These are phyloP conservation scores for Menidia beryllina DNA, from an alignment of 2,113 vertebrate species.

Conservation along the genomic window DNA sequence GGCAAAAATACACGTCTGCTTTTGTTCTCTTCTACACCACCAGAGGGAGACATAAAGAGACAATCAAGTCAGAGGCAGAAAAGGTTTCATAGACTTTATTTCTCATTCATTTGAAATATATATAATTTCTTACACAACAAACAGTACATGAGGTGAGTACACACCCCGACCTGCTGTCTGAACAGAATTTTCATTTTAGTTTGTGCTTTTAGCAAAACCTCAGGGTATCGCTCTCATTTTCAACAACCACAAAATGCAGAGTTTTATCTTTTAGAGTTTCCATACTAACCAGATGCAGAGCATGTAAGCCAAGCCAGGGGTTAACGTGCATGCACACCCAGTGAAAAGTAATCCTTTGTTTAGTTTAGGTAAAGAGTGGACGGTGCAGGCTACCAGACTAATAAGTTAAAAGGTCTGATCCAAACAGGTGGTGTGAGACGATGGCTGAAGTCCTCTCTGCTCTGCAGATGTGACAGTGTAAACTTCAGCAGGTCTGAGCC, in stretches of 20 bases:
- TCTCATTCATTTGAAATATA: slow-evolving; percentile 65
- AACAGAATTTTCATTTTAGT: neutral
- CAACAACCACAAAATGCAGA: too few species aligned
- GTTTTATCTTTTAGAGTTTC: too few species aligned
- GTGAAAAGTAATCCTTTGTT: neutral
- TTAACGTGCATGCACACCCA: slow-evolving; percentile 34
- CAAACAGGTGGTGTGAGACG: too few species aligned
- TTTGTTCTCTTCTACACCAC: neutral
- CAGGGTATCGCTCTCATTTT: too few species aligned
- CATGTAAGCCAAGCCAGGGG: neutral
- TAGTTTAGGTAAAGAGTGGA: too few species aligned
- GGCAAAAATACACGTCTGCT: neutral
- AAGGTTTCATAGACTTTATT: slow-evolving; percentile 69
- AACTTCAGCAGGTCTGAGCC: too few species aligned
- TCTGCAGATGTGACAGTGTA: too few species aligned
- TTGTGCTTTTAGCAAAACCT: slow-evolving; percentile 17
- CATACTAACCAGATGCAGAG: too few species aligned
- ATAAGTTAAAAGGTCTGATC: too few species aligned
- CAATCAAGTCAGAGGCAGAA: neutral
- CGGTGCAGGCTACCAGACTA: too few species aligned
- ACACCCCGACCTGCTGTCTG: slow-evolving; percentile 43
- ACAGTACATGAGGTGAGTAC: slow-evolving; percentile 36
- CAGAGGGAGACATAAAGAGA: slow-evolving; percentile 4
- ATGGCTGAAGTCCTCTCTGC: too few species aligned
- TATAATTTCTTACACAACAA: slow-evolving; percentile 66